Percentiles rank a stretch among this genome's conserved stretches.
phyloP scores from a whole-genome alignment of 2,888 invertebrate species.

The Pachymerium ferrugineum region DNA sequence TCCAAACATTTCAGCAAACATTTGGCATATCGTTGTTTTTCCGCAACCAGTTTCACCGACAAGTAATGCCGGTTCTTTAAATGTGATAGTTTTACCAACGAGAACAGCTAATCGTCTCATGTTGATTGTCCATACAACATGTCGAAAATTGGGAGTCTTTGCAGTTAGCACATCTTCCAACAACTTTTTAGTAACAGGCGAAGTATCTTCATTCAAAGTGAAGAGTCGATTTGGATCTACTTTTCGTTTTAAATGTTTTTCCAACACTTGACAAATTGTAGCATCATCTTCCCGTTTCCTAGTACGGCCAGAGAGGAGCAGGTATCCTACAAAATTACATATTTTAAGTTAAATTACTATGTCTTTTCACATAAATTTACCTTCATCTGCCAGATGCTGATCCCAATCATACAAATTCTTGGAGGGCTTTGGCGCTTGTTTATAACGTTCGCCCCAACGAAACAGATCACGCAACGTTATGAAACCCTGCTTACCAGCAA shows the following conservation, averaged over 20 bases:
- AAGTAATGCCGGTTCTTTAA: constrained; percentile 87
- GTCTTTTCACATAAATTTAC: constrained; percentile 38
- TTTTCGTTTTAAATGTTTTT: constrained; percentile 52
- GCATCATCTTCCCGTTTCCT: constrained; percentile 73
- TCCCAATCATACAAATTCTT: constrained; percentile 81
- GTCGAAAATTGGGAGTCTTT: constrained; percentile 57
- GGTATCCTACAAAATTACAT: constrained; percentile 57
- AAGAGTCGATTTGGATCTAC: constrained; percentile 68
- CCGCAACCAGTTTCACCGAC: constrained; percentile 97
- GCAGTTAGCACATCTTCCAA: constrained; percentile 60
- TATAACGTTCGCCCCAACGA: constrained; percentile 90
- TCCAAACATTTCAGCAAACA: constrained; percentile 65
- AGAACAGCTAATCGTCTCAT: constrained; percentile 67
- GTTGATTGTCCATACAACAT: constrained; percentile 91
- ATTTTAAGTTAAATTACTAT: neutral
- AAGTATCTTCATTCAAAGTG: constrained; percentile 57
- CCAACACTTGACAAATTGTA: constrained; percentile 67
- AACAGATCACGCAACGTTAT: constrained; percentile 93
- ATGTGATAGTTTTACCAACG: constrained; percentile 69
- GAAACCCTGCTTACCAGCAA: constrained; percentile 82
- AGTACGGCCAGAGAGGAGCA: constrained; percentile 88
- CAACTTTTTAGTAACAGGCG: constrained; percentile 67
- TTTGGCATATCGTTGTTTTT: constrained; percentile 91
- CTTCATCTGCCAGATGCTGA: constrained; percentile 93
- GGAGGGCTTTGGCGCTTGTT: constrained; percentile 58